Evolutionary conservation across 92 coral and sea anemone genomes (phyloP).

Genomic region (Zoanthus sociatus): DNA sequence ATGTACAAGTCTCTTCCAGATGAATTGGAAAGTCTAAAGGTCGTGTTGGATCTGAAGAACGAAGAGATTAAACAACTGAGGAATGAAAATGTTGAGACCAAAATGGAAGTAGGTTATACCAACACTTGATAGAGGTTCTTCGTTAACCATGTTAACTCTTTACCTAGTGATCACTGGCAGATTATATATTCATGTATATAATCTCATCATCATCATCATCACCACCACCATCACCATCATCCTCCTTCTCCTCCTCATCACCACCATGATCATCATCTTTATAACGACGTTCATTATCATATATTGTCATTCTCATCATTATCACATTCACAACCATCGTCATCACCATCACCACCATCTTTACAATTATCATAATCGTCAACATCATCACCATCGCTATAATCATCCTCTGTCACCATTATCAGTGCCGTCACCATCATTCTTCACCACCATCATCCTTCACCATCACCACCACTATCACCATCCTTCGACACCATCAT

Average conservation of each 20-base stretch:
- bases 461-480: background rate
- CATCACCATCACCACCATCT: background rate
- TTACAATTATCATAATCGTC: background rate
- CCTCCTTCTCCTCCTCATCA: background rate
- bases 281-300: background rate
- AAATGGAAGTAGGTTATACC: conserved; percentile 75
- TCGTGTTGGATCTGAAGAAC: conserved; percentile 91
- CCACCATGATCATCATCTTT: background rate
- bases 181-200: background rate
- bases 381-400: background rate
- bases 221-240: background rate
- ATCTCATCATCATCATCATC: background rate
- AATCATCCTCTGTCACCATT: background rate
- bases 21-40: conserved; percentile 93
- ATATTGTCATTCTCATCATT: background rate
- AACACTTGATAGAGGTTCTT: background rate
- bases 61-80: conserved; percentile 86
- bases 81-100: conserved; percentile 74
- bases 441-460: background rate
- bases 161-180: too few relatives aligned
- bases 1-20: conserved; percentile 90
- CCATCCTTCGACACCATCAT: too few relatives aligned
- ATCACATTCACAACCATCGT: background rate
- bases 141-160: too few relatives aligned
- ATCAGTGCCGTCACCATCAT: background rate